Percentiles rank a stretch among this genome's conserved stretches.
These are phyloP conservation scores for Alectoris magna DNA, from an alignment of 2,797 vertebrate species.

Conservation along the genomic window DNA sequence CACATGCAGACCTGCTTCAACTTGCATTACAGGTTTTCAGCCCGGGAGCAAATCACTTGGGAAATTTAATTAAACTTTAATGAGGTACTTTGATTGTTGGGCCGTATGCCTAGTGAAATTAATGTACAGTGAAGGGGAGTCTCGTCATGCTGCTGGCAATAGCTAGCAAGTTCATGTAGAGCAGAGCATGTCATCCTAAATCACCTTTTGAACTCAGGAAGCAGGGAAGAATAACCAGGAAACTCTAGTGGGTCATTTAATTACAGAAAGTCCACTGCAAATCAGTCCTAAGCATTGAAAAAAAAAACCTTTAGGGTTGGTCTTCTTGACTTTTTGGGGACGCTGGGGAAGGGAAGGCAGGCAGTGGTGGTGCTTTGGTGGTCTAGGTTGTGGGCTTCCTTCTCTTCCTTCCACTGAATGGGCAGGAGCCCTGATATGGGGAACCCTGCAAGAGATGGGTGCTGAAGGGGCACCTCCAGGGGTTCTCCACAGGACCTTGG, in stretches of 20 bases:
- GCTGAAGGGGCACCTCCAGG: neutral
- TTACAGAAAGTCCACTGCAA: neutral
- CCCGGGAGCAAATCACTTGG: conserved; percentile 61
- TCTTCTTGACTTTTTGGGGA: neutral
- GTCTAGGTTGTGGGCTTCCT: neutral
- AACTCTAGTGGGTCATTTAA: neutral
- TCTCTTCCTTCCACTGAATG: neutral
- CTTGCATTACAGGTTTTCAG: conserved; percentile 56
- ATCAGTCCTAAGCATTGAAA: accelerated
- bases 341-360: neutral
- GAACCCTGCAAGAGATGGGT: neutral
- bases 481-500: accelerated
- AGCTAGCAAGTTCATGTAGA: conserved; percentile 44
- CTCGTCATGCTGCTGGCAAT: conserved; percentile 52
- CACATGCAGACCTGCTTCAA: neutral
- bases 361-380: neutral
- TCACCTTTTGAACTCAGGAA: conserved; percentile 69
- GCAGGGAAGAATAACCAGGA: neutral
- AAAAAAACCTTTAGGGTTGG: neutral
- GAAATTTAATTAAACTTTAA: conserved; percentile 72
- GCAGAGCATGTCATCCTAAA: conserved; percentile 42
- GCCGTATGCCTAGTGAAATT: conserved; percentile 43
- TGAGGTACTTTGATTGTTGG: conserved; percentile 66
- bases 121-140: conserved; percentile 19
- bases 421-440: neutral